These are phyloP conservation scores for Plecturocebus donacophilus DNA, from an alignment of 2,113 vertebrate genomes.

Conservation along the genomic window DNA sequence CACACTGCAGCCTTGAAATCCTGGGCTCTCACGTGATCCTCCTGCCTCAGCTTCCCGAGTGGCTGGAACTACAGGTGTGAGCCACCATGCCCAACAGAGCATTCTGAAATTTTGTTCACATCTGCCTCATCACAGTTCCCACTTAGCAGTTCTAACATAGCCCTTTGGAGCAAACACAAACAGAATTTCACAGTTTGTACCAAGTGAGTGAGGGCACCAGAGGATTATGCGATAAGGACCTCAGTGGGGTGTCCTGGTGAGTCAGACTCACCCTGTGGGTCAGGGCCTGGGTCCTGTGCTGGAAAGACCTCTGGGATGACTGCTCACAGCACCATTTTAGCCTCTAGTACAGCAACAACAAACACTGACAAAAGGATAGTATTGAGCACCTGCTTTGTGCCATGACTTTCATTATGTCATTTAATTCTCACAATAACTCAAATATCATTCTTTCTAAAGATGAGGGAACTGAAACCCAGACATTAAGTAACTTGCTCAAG, in stretches of 20 bases:
- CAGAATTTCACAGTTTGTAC: not conserved
- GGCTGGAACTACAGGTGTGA: too few species aligned
- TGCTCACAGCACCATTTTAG: not conserved
- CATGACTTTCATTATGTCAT: not conserved
- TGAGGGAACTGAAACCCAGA: not conserved
- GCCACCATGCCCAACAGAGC: too few species aligned
- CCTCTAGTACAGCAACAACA: not conserved
- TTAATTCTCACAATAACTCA: not conserved
- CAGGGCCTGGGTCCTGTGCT: not conserved
- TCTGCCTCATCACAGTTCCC: not conserved
- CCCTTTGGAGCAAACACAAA: not conserved
- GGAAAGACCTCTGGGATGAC: not conserved
- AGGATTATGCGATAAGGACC: not conserved
- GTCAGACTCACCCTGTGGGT: not conserved
- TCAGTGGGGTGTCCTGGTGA: not conserved
- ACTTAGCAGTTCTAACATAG: not conserved
- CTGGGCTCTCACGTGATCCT: too few species aligned
- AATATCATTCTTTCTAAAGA: not conserved
- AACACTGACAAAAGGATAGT: not conserved
- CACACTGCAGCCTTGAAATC: too few species aligned
- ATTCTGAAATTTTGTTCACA: not conserved
- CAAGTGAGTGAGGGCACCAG: not conserved
- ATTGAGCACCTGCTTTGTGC: not conserved
- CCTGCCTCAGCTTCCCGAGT: too few species aligned
- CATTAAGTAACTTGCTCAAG: not conserved